Evolutionary conservation across 92 coral and sea anemone species (phyloP), one percentile per base, ranked within the genome.

Genomic region (Hydrozoanthus gracilis): DNA sequence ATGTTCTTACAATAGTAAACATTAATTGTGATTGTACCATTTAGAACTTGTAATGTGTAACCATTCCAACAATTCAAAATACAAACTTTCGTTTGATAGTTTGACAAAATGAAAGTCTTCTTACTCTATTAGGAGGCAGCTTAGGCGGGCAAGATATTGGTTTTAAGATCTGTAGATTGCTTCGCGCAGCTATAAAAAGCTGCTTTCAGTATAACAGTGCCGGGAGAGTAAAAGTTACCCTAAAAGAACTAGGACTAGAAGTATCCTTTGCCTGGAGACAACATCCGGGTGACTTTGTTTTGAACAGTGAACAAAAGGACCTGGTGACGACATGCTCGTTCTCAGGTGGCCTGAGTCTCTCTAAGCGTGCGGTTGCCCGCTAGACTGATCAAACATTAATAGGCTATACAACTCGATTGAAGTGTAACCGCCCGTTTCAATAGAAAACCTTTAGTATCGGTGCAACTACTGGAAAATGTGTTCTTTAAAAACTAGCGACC

Each of bases 401-500:
- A 52, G 85, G 52, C 56, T 65, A 65, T 64, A 49, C 85, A 64
- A 65, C 13, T 66, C 72, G 60, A 80, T 47, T 67, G 51, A 66
- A 46, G 39, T 66, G 47, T 46, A 65, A 65, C 61, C 85, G 74
- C 61, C 85, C 47, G 85, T 48, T 16, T 80, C 56, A 66, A 80
- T 15, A 47, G 72, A 79, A 80, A 8, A 15, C 20, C 74, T 66
- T 20, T 62, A 48, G 8, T 27, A 73, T 11, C 58, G 44, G 85
- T 80, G 85, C 85, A 80, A 12, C 14, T 60, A 65, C 73, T 80
- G 85, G 61, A 80, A 80, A 80, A 65, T 80, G 18, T 80, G n/a
- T 65, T 17, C 84, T 58, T 27, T 79, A 18, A 65, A 47, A 52
- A 10, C 85, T 80, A 67, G 61, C 20, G 50, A 80, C 85, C 75